Base-by-base conservation (phyloP, 2,797 vertebrate genomes). In the Melanotaenia boesemani region DNA sequence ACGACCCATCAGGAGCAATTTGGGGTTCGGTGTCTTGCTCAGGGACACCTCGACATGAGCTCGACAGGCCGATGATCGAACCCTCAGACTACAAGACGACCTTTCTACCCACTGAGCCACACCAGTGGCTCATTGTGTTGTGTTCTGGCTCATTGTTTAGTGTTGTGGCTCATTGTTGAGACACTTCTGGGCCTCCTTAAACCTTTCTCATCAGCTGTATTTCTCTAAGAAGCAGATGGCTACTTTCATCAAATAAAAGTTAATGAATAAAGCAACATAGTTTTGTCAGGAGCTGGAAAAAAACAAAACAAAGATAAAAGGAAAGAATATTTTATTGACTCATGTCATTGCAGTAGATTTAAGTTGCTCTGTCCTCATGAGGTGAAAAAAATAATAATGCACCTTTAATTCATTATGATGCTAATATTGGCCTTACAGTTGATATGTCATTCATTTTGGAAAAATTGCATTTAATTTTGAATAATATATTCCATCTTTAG, bases 191-290 rank as follows among this genome's bases (percentile, higher is more conserved):
- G 28, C 28, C 28, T 30, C 28, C 28, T 30, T 5, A 30, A 30
- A 30, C 24, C 26, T 28, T 8, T 34, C 41, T 66, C 13, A 57
- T 57, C 48, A 12, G 9, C 7, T 48, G 55, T 13, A 24, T 39
- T 64, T 65, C 26, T 57, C 46, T 48, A 8, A 56, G 34, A 46
- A 60, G 18, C 10, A 52, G 58, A n/a, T 36, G n/a, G 72, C 71
- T 44, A 59, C 18, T 61, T 32, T 61, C 10, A 26, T 16, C 11
- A 58, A 61, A 72, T 46, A 63, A 26, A 24, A 22, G 24, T 55
- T 26, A 22, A 55, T 26, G 24, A 55, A 28, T 26, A 55, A 55
- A 52, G 3, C 6, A 46, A 3, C 37, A 20, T 24, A 24, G 7
- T 50, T 36, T n/a, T 55, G n/a, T 65, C 61, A 62, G 58, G 15